Evolutionary conservation across 2,888 invertebrate genomes (phyloP), one percentile per base, ranked within the genome.

Genomic region (Muscina levida): DNA sequence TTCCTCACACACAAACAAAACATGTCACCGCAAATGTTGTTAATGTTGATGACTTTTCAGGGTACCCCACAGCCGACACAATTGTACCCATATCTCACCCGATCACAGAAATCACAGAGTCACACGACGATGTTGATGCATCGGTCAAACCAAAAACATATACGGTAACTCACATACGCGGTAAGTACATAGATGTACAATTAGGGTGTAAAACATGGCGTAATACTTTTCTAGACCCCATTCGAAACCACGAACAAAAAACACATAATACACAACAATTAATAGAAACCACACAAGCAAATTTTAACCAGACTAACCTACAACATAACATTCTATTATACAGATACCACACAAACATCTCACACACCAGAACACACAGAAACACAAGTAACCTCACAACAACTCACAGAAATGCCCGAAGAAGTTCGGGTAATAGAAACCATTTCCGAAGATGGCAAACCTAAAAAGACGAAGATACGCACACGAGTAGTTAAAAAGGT

Each of bases 311-410:
- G 59, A 79, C 70, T 83, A 83, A 83, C 79, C 77, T 31, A 68
- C 76, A 39, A 72, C 65, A 76, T 67, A 74, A 83, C 74, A 84
- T 87, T 87, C 37, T 87, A 89, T 80, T 88, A 87, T 80, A 90
- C 89, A 91, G 82, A 85, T 90, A 74, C 90, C 89, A 66, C 86
- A 91, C 79, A 86, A 87, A 84, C 88, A 90, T 85, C 89, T 90
- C 84, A 87, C 91, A 89, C 84, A 89, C 66, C 87, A 85, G 86
- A 87, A 88, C 89, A 91, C 86, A 89, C 88, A 77, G 72, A 81
- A 83, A 88, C 85, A 89, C 91, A 88, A 89, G 90, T 87, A 56
- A 86, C 86, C 88, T 88, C 79, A 0, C 77, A 82, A 31, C 22
- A 72, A 0, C 67, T 84, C 5, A 22, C 57, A 10, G 84, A 85